phyloP scores from a whole-genome alignment of 2,797 vertebrate genomes.

The Mionectes olivaceus region DNA sequence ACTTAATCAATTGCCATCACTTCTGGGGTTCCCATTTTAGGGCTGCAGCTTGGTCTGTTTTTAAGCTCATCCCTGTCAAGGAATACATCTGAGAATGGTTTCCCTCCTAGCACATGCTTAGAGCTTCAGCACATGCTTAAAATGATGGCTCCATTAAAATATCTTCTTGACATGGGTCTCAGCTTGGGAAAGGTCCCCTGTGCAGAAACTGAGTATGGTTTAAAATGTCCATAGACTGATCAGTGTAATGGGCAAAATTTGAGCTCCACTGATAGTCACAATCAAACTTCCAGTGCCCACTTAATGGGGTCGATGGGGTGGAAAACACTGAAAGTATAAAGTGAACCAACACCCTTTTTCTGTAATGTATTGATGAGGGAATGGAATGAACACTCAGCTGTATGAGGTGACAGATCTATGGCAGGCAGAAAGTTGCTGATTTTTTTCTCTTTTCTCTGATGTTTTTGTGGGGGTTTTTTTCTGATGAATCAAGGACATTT shows the following conservation, averaged over 20 bases:
- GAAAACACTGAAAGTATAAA: neutral
- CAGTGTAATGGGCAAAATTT: neutral
- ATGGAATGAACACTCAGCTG: neutral
- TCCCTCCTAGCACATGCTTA: slow-evolving; percentile 36
- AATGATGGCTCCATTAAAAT: slow-evolving; percentile 4
- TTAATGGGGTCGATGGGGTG: neutral
- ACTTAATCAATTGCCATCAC: neutral
- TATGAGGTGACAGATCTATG: neutral
- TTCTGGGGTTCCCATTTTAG: slow-evolving; percentile 2
- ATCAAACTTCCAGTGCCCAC: neutral
- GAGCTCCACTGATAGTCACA: neutral
- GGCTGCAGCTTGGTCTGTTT: neutral
- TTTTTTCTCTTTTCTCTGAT: neutral
- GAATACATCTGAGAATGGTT: slow-evolving; percentile 43
- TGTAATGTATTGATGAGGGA: neutral
- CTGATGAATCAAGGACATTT: slow-evolving; percentile 34
- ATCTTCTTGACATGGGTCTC: slow-evolving; percentile 10
- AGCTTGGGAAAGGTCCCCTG: slow-evolving; percentile 12
- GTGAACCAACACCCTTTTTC: neutral
- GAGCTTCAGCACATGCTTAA: slow-evolving; percentile 62
- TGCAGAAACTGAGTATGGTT: neutral
- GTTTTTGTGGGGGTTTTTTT: neutral
- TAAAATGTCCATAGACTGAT: neutral
- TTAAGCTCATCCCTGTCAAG: slow-evolving; percentile 39
- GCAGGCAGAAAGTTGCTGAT: slow-evolving; percentile 8